Percentiles rank a stretch among this genome's conserved stretches.
These are phyloP conservation scores for Gallinago jamesoni DNA, from an alignment of 2,113 vertebrate species.

Conservation along the genomic window DNA sequence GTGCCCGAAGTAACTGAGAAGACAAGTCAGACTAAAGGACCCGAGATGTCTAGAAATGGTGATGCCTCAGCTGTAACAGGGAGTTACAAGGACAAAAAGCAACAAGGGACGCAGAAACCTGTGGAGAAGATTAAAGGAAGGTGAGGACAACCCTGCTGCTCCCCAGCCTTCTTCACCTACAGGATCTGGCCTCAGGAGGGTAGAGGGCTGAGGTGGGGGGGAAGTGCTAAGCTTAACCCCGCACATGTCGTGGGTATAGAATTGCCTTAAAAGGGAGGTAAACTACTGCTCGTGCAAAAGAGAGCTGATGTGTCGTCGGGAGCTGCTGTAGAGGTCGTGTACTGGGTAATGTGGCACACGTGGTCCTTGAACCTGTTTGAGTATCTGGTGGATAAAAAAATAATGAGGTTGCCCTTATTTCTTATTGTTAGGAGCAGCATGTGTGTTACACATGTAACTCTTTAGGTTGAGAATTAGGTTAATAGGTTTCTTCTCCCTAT, in stretches of 20 bases:
- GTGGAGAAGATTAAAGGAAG: neutral
- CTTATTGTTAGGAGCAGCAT: rapidly evolving
- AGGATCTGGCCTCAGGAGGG: neutral
- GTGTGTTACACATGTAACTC: neutral
- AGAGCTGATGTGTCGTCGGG: neutral
- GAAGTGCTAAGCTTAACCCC: neutral
- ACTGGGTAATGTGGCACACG: neutral
- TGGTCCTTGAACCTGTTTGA: neutral
- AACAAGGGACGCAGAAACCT: neutral
- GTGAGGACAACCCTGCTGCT: constrained; percentile 11
- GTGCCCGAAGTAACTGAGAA: neutral
- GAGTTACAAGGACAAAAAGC: neutral
- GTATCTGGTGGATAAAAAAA: neutral
- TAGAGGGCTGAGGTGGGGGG: neutral
- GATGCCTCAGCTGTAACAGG: neutral
- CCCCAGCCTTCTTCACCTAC: neutral
- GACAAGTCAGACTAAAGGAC: neutral
- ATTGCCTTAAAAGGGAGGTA: neutral
- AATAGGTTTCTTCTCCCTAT: too few species aligned
- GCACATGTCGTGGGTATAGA: rapidly evolving
- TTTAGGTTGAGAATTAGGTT: neutral
- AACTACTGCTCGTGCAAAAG: neutral
- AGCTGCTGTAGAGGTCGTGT: neutral
- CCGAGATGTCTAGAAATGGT: neutral
- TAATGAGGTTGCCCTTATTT: neutral